phyloP scores from a whole-genome alignment of 2,113 vertebrate genomes.

The Sylvicapra grimmia region DNA sequence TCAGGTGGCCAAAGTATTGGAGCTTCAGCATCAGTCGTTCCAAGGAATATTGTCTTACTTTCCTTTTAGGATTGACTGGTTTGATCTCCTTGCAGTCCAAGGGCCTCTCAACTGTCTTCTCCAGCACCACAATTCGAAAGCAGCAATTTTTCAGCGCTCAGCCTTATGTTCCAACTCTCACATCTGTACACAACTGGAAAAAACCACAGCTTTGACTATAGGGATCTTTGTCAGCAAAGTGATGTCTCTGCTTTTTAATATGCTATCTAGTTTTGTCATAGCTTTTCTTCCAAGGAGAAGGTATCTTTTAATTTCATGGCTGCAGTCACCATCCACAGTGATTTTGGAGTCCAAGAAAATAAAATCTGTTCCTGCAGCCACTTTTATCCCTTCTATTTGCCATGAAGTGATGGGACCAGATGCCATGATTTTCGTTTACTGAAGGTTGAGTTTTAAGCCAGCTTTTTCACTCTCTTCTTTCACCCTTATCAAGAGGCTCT shows the following conservation, averaged over 20 bases:
- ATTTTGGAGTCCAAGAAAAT: not conserved
- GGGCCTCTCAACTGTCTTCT: not conserved
- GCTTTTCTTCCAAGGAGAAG: not conserved
- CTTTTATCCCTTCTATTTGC: not conserved
- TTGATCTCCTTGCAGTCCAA: not conserved
- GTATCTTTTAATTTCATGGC: not conserved
- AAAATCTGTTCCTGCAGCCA: not conserved
- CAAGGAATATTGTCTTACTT: not conserved
- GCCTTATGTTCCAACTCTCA: not conserved
- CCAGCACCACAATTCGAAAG: not conserved
- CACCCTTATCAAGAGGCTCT: not conserved
- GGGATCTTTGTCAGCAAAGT: not conserved
- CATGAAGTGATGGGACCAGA: not conserved
- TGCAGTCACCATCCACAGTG: not conserved
- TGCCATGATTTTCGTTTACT: not conserved
- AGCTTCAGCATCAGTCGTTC: not conserved
- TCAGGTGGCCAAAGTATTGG: not conserved
- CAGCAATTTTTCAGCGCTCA: not conserved
- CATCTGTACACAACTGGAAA: not conserved
- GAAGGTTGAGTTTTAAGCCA: not conserved
- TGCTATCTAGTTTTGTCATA: not conserved
- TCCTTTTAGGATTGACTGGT: not conserved
- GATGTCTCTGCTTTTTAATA: not conserved
- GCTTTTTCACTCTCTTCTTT: not conserved
- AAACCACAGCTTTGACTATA: not conserved